Base-by-base conservation (phyloP, 2,113 vertebrate genomes). In the Megaptera novaeangliae region DNA sequence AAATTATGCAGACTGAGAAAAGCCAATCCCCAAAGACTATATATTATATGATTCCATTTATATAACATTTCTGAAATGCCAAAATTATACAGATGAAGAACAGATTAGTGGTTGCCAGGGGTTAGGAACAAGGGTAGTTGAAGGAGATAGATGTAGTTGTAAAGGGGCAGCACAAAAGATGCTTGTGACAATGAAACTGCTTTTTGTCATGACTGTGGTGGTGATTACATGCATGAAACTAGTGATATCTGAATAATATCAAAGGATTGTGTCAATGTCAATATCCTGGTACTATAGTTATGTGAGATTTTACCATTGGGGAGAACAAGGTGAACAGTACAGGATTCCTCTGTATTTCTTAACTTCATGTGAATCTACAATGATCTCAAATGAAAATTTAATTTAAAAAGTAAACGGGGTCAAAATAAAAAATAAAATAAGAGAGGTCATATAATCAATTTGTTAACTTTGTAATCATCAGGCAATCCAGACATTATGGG, bases 301-400 rank as follows among this genome's bases (percentile, higher is more conserved):
- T 29, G 5, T 3, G 94, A 36, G 29, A 91, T 81, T 52, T 84
- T 89, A 86, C 3, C 5, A 41, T 14, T 57, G 23, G 3, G 7
- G 14, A 94, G 2, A 72, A 68, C 4, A 66, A 12, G 27, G 11
- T 75, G 8, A 88, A 78, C 8, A 2, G 71, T 27, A 36, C 0
- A 29, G 6, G 20, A 72, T 91, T n/a, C 44, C 10, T 81, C 52
- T 57, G 7, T 86, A 31, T 52, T 74, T 95, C 15, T 85, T 92
- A 84, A 63, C 4, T 74, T 7, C 14, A 78, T 27, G 5, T 20
- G 27, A 83, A 59, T 36, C 2, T 64, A 52, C 7, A 72, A 87
- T 86, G 49, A 90, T 64, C 27, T 94, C 64, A 71, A 80, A 81
- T 80, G 83, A 78, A 72, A 72, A 1, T 63, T 88, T 34, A 89